Evolutionary conservation across 2,113 vertebrate species (phyloP).

Genomic region (Perca schrenkii): DNA sequence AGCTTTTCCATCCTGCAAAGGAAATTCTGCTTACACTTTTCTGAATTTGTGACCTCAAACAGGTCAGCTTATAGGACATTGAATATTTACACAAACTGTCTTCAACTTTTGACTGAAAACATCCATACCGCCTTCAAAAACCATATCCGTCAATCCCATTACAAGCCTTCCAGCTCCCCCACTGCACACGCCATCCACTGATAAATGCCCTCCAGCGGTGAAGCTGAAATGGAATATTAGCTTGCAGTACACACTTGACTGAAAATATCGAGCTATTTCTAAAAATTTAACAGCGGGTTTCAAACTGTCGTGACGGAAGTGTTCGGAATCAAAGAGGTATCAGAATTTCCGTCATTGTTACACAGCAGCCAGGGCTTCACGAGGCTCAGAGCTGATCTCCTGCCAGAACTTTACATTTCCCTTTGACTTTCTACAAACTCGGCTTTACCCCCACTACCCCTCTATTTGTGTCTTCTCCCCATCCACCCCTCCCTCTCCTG

Average conservation of each 20-base stretch:
- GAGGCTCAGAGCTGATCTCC: constrained; percentile 46
- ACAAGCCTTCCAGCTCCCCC: constrained; percentile 39
- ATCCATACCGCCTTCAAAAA: constrained; percentile 31
- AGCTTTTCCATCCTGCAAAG: not conserved
- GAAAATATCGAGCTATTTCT: constrained; percentile 37
- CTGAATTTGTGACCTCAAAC: not conserved
- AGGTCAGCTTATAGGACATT: not conserved
- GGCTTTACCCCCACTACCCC: too few relatives aligned
- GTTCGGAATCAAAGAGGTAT: constrained; percentile 31
- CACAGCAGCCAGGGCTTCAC: not conserved
- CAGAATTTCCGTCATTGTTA: constrained; percentile 22
- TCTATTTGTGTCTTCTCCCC: not conserved
- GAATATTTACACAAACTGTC: constrained; percentile 22
- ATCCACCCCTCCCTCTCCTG: constrained; percentile 7
- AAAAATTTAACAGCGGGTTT: constrained; percentile 4
- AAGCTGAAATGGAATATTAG: constrained; percentile 43
- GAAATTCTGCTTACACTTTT: not conserved
- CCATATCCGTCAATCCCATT: constrained; percentile 45
- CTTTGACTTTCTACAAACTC: constrained; percentile 33
- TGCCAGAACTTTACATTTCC: constrained; percentile 46
- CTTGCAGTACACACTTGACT: constrained; percentile 20
- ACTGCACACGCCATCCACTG: constrained; percentile 32
- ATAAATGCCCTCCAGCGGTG: constrained; percentile 43
- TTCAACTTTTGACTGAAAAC: constrained; percentile 36
- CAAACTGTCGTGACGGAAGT: not conserved